phyloP scores from a whole-genome alignment of 2,113 vertebrate genomes.

The Sakesphorus luctuosus region DNA sequence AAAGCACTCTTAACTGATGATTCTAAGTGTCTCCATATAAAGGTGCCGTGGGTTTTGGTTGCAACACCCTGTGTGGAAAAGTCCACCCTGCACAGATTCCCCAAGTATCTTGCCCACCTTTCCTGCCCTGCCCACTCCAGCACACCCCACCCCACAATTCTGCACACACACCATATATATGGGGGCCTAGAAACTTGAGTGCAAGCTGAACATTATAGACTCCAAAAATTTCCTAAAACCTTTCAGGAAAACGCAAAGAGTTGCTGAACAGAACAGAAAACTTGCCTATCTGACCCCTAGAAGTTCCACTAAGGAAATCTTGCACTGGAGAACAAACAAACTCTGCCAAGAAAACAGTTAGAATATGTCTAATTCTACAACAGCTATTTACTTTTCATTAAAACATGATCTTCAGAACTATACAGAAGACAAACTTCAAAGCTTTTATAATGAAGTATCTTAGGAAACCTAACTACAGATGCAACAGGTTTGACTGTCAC shows the following conservation, averaged over 20 bases:
- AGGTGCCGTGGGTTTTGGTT: not conserved
- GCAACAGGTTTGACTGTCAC: not conserved
- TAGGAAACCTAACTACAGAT: not conserved
- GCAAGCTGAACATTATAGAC: not conserved
- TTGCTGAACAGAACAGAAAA: not conserved
- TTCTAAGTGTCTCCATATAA: not conserved
- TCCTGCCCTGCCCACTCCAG: not conserved
- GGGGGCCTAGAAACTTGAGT: not conserved
- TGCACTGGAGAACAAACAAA: not conserved
- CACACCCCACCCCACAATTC: fast-evolving
- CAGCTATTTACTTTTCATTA: not conserved
- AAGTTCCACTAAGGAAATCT: not conserved
- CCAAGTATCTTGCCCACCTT: not conserved
- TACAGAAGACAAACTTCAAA: not conserved
- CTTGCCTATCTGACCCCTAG: not conserved
- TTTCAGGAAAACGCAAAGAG: not conserved
- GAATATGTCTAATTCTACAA: not conserved
- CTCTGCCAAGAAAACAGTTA: not conserved
- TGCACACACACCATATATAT: not conserved
- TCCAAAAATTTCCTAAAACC: not conserved
- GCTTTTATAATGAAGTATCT: not conserved
- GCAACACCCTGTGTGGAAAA: not conserved
- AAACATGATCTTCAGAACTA: not conserved
- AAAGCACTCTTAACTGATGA: not conserved
- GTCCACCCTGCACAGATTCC: not conserved